Conservation (phyloP, 2,113 vertebrate species). For the Oxyura jamaicensis region DNA sequence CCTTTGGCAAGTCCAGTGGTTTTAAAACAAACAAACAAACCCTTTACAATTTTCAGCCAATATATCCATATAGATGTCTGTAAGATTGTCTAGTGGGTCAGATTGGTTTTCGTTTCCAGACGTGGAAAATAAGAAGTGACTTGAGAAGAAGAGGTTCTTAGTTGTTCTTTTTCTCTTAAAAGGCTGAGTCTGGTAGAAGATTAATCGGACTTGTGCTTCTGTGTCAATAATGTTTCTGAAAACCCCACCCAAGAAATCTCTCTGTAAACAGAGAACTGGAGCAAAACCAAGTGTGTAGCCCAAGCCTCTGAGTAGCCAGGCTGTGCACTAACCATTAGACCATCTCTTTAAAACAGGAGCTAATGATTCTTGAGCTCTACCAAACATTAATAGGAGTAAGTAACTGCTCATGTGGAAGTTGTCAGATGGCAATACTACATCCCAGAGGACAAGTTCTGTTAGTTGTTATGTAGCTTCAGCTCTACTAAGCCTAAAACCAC, state of each 20-base stretch:
- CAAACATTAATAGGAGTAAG: background rate
- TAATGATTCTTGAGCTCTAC: background rate
- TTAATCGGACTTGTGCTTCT: background rate
- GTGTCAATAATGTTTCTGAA: background rate
- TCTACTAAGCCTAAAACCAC: background rate
- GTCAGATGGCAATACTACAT: background rate
- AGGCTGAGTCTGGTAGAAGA: background rate
- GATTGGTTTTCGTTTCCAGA: background rate
- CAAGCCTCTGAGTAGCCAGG: background rate
- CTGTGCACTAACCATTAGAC: background rate
- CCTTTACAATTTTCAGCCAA: background rate
- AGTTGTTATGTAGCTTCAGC: background rate
- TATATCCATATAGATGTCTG: background rate
- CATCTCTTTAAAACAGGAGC: background rate
- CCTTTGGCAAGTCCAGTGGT: background rate
- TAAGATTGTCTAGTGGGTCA: background rate
- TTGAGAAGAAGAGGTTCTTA: background rate
- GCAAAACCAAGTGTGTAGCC: background rate
- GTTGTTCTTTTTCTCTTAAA: background rate
- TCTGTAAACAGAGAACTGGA: background rate
- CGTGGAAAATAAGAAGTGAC: background rate
- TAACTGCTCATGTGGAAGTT: background rate
- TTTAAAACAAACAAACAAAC: background rate
- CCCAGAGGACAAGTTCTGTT: slow-evolving; percentile 3
- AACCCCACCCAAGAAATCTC: background rate